Conservation (phyloP, 1,140 invertebrate species). For the Hyposmocoma kahamanoa region DNA sequence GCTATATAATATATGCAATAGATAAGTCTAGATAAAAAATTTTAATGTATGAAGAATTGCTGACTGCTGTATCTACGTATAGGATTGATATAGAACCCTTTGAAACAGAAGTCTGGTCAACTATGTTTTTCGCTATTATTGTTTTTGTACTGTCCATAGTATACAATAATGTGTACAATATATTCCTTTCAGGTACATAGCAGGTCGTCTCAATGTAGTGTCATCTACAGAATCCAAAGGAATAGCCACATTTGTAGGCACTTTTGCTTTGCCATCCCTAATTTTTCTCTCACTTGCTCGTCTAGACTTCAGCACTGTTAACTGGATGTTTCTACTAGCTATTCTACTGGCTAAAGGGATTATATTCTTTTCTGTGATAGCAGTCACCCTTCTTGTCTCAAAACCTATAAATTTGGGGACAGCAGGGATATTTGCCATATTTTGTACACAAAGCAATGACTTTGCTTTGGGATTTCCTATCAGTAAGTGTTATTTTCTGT, state of each 20-base stretch:
- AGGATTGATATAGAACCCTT: too few species aligned
- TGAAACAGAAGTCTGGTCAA: too few species aligned
- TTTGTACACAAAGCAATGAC: slow-evolving; percentile 98
- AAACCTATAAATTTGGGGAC: slow-evolving; percentile 87
- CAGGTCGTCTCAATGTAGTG: slow-evolving; percentile 89
- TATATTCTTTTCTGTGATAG: slow-evolving; percentile 88
- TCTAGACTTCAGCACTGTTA: slow-evolving; percentile 87
- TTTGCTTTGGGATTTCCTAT: slow-evolving; percentile 98
- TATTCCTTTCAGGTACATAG: slow-evolving; percentile 83
- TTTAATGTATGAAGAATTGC: too few species aligned
- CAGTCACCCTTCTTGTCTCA: slow-evolving; percentile 86
- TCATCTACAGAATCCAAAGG: slow-evolving; percentile 91
- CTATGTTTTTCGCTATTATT: too few species aligned
- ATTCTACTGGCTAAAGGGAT: slow-evolving; percentile 90
- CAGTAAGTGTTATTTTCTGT: slow-evolving; percentile 77
- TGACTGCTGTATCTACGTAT: too few species aligned
- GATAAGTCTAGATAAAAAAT: too few species aligned
- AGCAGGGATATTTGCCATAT: slow-evolving; percentile 94
- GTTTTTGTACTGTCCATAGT: not conserved
- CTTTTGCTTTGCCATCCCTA: slow-evolving; percentile 92
- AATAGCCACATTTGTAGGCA: slow-evolving; percentile 93
- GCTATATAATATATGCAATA: too few species aligned
- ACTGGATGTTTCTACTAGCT: slow-evolving; percentile 92
- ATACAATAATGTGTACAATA: not conserved
- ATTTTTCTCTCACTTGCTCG: slow-evolving; percentile 94